Evolutionary conservation across 2,797 vertebrate genomes (phyloP).

Genomic region (Squalus acanthias): DNA sequence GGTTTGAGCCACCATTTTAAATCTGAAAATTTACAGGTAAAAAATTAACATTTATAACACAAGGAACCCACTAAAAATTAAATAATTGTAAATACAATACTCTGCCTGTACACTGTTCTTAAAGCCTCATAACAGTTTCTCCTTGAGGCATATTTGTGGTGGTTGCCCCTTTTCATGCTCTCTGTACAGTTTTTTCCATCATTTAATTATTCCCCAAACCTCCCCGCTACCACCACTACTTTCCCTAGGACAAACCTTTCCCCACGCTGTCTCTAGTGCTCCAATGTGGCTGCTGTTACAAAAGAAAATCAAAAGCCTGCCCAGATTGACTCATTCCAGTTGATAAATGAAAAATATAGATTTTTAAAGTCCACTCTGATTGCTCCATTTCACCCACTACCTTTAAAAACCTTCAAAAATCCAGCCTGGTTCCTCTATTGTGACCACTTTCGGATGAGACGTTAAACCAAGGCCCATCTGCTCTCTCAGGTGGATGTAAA

Average conservation of each 20-base stretch:
- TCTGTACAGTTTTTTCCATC: neutral
- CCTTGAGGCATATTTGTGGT: neutral
- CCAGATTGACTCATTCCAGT: too few relatives aligned
- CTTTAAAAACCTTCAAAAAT: neutral
- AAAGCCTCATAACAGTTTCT: neutral
- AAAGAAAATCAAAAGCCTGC: too few relatives aligned
- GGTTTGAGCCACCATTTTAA: too few relatives aligned
- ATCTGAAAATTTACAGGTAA: too few relatives aligned
- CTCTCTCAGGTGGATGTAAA: too few relatives aligned
- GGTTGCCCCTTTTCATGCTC: neutral
- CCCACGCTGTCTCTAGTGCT: neutral
- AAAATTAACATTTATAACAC: too few relatives aligned
- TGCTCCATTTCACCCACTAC: neutral
- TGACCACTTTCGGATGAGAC: neutral
- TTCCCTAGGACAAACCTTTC: neutral
- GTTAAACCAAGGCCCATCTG: too few relatives aligned
- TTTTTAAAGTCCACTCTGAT: neutral
- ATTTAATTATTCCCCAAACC: neutral
- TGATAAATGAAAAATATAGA: too few relatives aligned
- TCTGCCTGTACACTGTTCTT: too few relatives aligned
- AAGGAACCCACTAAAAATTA: too few relatives aligned
- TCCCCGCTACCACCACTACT: neutral
- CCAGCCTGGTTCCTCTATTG: neutral
- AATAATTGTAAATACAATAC: too few relatives aligned
- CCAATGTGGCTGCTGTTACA: neutral